Percentiles rank a stretch among this genome's conserved stretches.
Evolutionary conservation across 2,797 vertebrate genomes (phyloP).

Genomic region (Labeo calbasu): DNA sequence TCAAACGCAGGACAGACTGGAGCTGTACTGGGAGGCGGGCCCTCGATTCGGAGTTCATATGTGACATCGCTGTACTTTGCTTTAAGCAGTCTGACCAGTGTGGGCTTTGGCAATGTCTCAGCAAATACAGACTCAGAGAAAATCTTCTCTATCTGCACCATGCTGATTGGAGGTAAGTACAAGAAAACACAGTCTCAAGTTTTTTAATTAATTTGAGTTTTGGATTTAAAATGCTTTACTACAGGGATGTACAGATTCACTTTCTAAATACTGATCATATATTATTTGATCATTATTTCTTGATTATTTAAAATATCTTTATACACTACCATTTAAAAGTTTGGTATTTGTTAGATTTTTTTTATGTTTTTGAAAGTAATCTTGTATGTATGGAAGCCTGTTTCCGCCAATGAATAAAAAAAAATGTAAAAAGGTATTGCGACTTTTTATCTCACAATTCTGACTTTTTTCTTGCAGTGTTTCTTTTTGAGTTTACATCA

Average conservation of each 20-base stretch:
- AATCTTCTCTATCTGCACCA: conserved; percentile 98
- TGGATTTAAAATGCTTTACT: neutral
- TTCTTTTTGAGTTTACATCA: too few relatives aligned
- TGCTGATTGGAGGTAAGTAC: conserved; percentile 91
- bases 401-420: too few relatives aligned
- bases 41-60: conserved; percentile 91
- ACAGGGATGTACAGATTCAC: neutral
- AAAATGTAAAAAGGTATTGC: too few relatives aligned
- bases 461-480: too few relatives aligned
- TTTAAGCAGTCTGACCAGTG: conserved; percentile 96
- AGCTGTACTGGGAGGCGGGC: conserved; percentile 72
- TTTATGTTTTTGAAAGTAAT: neutral
- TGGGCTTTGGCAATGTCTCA: conserved; percentile 96
- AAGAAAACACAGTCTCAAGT: neutral
- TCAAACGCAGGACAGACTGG: conserved; percentile 39
- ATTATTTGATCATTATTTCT: too few relatives aligned
- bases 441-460: too few relatives aligned
- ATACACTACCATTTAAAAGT: neutral
- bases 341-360: neutral
- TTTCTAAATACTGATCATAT: neutral
- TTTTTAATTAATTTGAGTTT: neutral
- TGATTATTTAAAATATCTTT: neutral
- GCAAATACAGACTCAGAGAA: conserved; percentile 97
- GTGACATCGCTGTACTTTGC: conserved; percentile 97
- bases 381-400: too few relatives aligned